A percentile compares a stretch with the other conserved stretches of the same genome.
Evolutionary conservation across 2,888 invertebrate species (phyloP).

Genomic region (Aquatica leii): DNA sequence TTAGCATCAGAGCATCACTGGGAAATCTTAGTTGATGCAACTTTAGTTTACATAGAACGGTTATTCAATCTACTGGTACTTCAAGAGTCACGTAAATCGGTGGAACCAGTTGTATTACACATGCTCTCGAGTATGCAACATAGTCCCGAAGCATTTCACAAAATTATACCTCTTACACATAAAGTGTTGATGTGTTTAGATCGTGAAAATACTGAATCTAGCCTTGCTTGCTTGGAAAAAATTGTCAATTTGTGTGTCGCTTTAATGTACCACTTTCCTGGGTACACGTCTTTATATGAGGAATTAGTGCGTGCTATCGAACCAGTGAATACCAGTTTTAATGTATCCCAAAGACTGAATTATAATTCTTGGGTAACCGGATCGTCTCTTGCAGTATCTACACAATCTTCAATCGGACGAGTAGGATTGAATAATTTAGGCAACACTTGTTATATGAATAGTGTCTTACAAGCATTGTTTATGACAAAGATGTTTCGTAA

Average conservation of each 20-base stretch:
- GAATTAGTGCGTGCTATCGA: constrained; percentile 54
- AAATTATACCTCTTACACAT: constrained; percentile 65
- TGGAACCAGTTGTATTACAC: constrained; percentile 70
- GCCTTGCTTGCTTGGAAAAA: constrained; percentile 63
- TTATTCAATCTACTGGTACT: constrained; percentile 67
- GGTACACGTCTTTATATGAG: constrained; percentile 53
- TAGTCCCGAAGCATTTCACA: constrained; percentile 68
- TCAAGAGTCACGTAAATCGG: constrained; percentile 65
- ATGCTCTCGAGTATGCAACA: constrained; percentile 71
- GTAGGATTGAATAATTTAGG: constrained; percentile 85
- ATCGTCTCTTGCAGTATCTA: constrained; percentile 42
- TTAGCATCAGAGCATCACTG: constrained; percentile 63
- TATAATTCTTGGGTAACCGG: constrained; percentile 58
- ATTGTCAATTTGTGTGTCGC: constrained; percentile 68
- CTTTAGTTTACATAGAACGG: constrained; percentile 67
- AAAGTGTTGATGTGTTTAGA: constrained; percentile 64
- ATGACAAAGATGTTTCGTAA: constrained; percentile 83
- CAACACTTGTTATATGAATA: constrained; percentile 91
- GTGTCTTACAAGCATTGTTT: constrained; percentile 82
- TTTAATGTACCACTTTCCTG: constrained; percentile 64
- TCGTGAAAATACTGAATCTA: constrained; percentile 65
- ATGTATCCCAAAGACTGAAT: constrained; percentile 52
- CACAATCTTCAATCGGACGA: constrained; percentile 60
- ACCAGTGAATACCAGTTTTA: constrained; percentile 48
- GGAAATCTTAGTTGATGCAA: constrained; percentile 66